Conservation (phyloP, 2,888 invertebrate species). For the Volucella zonaria region DNA sequence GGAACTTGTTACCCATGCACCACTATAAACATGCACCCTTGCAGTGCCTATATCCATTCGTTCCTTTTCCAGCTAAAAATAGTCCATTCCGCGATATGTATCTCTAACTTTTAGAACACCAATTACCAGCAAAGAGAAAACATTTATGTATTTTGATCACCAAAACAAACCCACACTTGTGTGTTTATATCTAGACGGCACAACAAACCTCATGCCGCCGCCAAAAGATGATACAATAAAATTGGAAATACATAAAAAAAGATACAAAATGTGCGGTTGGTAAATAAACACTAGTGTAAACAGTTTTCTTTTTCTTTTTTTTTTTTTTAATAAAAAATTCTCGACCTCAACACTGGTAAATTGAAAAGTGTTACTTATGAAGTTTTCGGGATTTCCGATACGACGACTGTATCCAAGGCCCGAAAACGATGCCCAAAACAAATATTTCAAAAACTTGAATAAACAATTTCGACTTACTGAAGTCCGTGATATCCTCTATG, state of each 20-base stretch:
- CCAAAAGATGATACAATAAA: slow-evolving; percentile 31
- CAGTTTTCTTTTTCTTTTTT: slow-evolving; percentile 30
- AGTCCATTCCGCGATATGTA: slow-evolving; percentile 26
- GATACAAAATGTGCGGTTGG: slow-evolving; percentile 49
- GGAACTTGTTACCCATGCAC: slow-evolving; percentile 23
- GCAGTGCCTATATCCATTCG: slow-evolving; percentile 26
- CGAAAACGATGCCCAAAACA: not conserved
- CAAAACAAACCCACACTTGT: slow-evolving; percentile 30
- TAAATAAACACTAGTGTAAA: slow-evolving; percentile 49
- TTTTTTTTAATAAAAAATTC: too few species aligned
- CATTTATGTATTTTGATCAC: slow-evolving; percentile 41
- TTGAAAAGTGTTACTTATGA: slow-evolving; percentile 32
- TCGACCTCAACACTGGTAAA: not conserved
- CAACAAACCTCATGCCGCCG: slow-evolving; percentile 13
- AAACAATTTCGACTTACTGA: slow-evolving; percentile 54
- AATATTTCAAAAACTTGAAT: not conserved
- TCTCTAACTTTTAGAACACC: slow-evolving; percentile 44
- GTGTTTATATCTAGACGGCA: slow-evolving; percentile 22
- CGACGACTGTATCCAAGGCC: not conserved
- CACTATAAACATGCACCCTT: slow-evolving; percentile 25
- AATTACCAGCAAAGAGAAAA: slow-evolving; percentile 52
- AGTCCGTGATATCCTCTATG: slow-evolving; percentile 67
- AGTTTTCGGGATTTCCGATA: not conserved
- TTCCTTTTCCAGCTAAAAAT: slow-evolving; percentile 46
- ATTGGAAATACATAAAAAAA: not conserved